Evolutionary conservation across 2,797 vertebrate genomes (phyloP), one percentile per base, ranked within the genome.

Genomic region (Hyperoplus lanceolatus): DNA sequence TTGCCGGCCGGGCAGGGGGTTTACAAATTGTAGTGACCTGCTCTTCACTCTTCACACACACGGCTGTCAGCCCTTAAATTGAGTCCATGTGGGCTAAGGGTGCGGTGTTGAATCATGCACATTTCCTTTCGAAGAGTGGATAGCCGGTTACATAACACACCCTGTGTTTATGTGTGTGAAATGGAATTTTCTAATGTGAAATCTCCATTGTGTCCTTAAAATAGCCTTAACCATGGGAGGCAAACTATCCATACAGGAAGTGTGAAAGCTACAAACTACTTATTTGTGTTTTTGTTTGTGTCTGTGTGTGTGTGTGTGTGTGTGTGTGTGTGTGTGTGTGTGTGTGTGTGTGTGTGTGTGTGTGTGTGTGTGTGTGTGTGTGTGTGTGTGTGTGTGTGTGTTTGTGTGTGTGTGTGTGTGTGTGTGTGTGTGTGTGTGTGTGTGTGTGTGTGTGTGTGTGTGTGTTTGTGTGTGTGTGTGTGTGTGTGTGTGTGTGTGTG

Each of bases 1-100:
- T 63, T 57, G 51, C 21, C 12, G 61, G 51, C 21, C 9, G 1
- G 11, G 46, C 8, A 36, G 21, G 43, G 77, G 53, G 50, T 62
- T 38, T 65, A 48, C 48, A 48, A 77, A 39, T 57, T 49, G 57
- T 38, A 73, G 46, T 69, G 64, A 68, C 55, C 75, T 6, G 8
- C 39, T 16, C 29, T 84, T 29, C 29, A 29, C 53, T 43, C 53
- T 49, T 75, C 36, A 46, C 50, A 51, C 68, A 80, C 78, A 84
- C 80, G 72, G 43, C 39, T 71, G 61, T 73, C 49, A 4, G 43
- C 45, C 68, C 60, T 73, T 61, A 79, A 85, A 90, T 80, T 68
- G 61, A 82, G 74, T 71, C 80, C 84, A 75, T 79, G 78, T 88
- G 85, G 74, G 69, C 81, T 88, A 18, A 61, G 79, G 79, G 85